phyloP scores from a whole-genome alignment of 2,888 invertebrate species.

The Acleris cristana region DNA sequence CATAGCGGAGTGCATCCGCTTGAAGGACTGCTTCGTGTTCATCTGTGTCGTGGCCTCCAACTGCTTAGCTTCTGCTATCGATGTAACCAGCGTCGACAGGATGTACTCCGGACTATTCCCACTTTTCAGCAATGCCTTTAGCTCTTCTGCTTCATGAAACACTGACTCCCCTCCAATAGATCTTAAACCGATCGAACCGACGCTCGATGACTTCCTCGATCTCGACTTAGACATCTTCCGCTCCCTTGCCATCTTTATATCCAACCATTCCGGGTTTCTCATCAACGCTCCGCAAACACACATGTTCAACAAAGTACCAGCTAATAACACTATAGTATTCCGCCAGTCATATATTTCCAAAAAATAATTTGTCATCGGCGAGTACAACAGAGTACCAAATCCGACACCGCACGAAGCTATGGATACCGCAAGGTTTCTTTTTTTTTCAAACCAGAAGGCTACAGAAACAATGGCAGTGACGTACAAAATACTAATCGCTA shows the following conservation, averaged over 20 bases:
- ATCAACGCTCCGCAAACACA: constrained; percentile 94
- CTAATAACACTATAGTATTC: constrained; percentile 89
- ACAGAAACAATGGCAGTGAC: constrained; percentile 95
- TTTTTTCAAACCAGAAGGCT: constrained; percentile 96
- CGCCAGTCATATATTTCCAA: constrained; percentile 91
- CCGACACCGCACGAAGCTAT: constrained; percentile 94
- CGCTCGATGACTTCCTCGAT: constrained; percentile 75
- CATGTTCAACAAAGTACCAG: constrained; percentile 92
- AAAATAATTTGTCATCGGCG: constrained; percentile 90
- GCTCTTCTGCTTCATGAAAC: constrained; percentile 85
- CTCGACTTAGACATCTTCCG: constrained; percentile 64
- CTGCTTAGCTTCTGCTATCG: constrained; percentile 77
- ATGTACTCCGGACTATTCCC: constrained; percentile 87
- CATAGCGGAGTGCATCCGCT: constrained; percentile 86
- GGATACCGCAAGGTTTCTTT: constrained; percentile 92
- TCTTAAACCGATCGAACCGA: constrained; percentile 77
- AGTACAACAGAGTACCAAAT: constrained; percentile 94
- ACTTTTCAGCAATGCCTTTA: constrained; percentile 87
- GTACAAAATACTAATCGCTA: constrained; percentile 92
- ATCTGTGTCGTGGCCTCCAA: constrained; percentile 73
- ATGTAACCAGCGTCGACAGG: constrained; percentile 84
- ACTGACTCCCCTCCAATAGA: constrained; percentile 77
- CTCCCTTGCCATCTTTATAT: constrained; percentile 84
- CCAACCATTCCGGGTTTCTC: constrained; percentile 93
- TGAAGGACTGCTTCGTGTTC: constrained; percentile 67